These are phyloP conservation scores for Chromoteleia sp. DNA, from an alignment of 2,888 invertebrate species.

Conservation along the genomic window DNA sequence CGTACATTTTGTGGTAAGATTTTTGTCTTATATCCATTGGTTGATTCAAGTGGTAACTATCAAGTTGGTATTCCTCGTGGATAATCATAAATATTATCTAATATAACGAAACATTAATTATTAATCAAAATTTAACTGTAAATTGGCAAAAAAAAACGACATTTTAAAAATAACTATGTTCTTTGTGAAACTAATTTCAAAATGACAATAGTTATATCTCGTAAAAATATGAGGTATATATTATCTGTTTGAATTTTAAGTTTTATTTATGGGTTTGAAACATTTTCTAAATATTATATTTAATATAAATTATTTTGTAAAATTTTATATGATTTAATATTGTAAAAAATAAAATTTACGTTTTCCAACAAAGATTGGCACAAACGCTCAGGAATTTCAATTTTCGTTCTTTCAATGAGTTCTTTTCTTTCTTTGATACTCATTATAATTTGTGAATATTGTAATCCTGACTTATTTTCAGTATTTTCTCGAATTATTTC, in stretches of 20 bases:
- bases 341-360: not conserved
- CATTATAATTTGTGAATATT: slow-evolving; percentile 16
- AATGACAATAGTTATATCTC: too few relatives aligned
- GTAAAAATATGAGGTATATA: too few relatives aligned
- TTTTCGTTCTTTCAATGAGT: slow-evolving; percentile 7
- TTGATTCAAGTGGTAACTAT: slow-evolving; percentile 73
- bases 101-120: not conserved
- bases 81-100: slow-evolving; percentile 78
- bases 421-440: not conserved
- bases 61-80: slow-evolving; percentile 78
- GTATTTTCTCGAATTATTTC: not conserved
- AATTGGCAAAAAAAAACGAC: too few relatives aligned
- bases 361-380: slow-evolving; percentile 14
- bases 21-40: slow-evolving; percentile 75
- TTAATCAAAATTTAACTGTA: too few relatives aligned
- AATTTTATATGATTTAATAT: too few relatives aligned
- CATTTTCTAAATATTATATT: too few relatives aligned
- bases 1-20: slow-evolving; percentile 71
- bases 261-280: too few relatives aligned
- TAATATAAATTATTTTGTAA: too few relatives aligned
- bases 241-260: too few relatives aligned
- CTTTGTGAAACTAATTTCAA: too few relatives aligned
- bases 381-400: not conserved
- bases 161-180: too few relatives aligned
- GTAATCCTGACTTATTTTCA: not conserved